Percentiles rank a stretch among this genome's conserved stretches.
phyloP scores from a whole-genome alignment of 2,888 invertebrate species.

The Dromius quadrimaculatus region DNA sequence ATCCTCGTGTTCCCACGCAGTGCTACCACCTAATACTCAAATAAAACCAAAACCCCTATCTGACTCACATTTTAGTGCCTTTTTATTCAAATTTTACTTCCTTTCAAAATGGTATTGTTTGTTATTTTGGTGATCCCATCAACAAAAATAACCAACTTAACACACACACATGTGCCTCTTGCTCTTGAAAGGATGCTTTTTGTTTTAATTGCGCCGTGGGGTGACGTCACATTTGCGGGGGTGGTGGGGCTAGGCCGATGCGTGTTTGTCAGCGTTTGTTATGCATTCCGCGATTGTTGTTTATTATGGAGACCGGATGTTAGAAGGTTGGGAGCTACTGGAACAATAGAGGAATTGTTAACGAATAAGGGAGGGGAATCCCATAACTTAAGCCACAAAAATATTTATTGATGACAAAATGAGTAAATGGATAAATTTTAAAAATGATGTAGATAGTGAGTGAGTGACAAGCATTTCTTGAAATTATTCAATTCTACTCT shows the following conservation, averaged over 20 bases:
- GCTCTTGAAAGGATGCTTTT: conserved; percentile 16
- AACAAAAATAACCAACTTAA: conserved; percentile 22
- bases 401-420: no score
- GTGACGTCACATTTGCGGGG: conserved; percentile 36
- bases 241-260: conserved; percentile 9
- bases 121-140: conserved; percentile 12
- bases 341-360: conserved; percentile 25
- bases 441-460: no score
- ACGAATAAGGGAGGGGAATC: conserved; percentile 1
- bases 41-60: no score
- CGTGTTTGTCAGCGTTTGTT: conserved; percentile 38
- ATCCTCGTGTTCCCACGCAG: no score
- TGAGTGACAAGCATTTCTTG: no score
- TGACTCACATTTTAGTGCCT: conserved; percentile 18
- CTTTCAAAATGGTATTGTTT: conserved; percentile 20
- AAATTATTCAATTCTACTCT: no score
- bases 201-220: conserved; percentile 4
- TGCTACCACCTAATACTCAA: no score
- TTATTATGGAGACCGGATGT: conserved; percentile 33
- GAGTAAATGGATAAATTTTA: no score
- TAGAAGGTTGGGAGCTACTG: conserved; percentile 22
- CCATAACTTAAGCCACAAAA: not conserved
- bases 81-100: conserved; percentile 19
- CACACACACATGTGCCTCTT: conserved; percentile 3
- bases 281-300: conserved; percentile 35